phyloP scores from a whole-genome alignment of 2,113 vertebrate genomes.

The Sebastes schlegelii region DNA sequence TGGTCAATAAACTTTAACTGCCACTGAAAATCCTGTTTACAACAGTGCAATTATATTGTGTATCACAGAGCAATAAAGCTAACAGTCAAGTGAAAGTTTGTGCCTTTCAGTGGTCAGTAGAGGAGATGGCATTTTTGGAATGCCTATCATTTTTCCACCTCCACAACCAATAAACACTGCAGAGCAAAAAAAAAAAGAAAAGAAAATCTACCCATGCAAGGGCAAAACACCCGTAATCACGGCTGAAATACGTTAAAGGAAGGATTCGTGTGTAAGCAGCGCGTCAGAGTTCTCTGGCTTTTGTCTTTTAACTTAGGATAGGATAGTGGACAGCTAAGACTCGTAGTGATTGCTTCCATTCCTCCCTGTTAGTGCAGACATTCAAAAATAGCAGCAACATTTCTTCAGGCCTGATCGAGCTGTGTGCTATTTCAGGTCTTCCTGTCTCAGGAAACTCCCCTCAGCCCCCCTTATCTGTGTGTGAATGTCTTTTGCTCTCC shows the following conservation, averaged over 20 bases:
- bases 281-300: neutral
- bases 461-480: constrained; percentile 60
- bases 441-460: constrained; percentile 84
- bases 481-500: constrained; percentile 63
- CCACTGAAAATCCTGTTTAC: constrained; percentile 19
- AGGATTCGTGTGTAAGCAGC: neutral
- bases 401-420: constrained; percentile 77
- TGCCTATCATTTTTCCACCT: constrained; percentile 75
- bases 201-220: constrained; percentile 39
- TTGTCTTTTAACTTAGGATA: constrained; percentile 25
- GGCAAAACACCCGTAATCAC: constrained; percentile 49
- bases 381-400: constrained; percentile 78
- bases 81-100: constrained; percentile 31
- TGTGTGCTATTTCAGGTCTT: constrained; percentile 83
- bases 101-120: constrained; percentile 39
- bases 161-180: constrained; percentile 67
- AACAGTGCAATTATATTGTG: constrained; percentile 18
- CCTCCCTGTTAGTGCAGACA: constrained; percentile 60
- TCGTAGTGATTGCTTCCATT: constrained; percentile 59
- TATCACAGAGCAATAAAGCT: constrained; percentile 29
- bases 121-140: constrained; percentile 69
- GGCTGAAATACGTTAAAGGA: constrained; percentile 40
- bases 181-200: constrained; percentile 29
- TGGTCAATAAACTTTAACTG: constrained; percentile 47
- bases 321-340: constrained; percentile 12